phyloP scores from a whole-genome alignment of 2,888 invertebrate genomes.

The Tipula lateralis region DNA sequence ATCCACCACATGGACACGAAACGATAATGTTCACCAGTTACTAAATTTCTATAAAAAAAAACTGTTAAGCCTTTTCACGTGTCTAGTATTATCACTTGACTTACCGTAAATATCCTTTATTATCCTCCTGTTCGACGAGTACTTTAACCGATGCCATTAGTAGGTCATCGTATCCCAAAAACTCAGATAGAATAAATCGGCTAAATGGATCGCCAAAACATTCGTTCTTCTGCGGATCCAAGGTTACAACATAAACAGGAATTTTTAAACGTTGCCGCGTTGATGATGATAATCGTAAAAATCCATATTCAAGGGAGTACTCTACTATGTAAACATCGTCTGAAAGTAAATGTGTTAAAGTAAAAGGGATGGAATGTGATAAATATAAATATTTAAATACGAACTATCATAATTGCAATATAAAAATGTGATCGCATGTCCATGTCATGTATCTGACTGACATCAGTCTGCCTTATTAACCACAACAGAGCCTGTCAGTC shows the following conservation, averaged over 20 bases:
- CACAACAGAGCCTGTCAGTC: too few species aligned
- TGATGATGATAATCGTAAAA: conserved; percentile 80
- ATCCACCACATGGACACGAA: conserved; percentile 98
- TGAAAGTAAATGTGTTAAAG: too few species aligned
- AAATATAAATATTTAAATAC: too few species aligned
- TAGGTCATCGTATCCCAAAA: conserved; percentile 95
- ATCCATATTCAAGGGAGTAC: conserved; percentile 96
- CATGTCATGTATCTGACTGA: too few species aligned
- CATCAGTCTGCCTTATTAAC: too few species aligned
- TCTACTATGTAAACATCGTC: conserved; percentile 96
- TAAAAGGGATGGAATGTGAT: too few species aligned
- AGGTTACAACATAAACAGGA: conserved; percentile 78
- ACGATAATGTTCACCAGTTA: conserved; percentile 96
- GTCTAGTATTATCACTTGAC: neutral
- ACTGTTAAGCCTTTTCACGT: too few species aligned
- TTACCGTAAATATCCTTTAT: conserved; percentile 86
- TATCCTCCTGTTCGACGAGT: conserved; percentile 91
- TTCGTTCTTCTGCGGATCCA: conserved; percentile 80
- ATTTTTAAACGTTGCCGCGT: conserved; percentile 85
- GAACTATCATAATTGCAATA: too few species aligned
- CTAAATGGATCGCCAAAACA: conserved; percentile 95
- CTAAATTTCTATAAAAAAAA: conserved; percentile 74
- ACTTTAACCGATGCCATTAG: conserved; percentile 95
- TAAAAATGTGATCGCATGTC: too few species aligned
- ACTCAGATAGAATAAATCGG: conserved; percentile 82